Evolutionary conservation across 2,113 vertebrate genomes (phyloP), one percentile per base, ranked within the genome.

Genomic region (Corvus hawaiiensis): DNA sequence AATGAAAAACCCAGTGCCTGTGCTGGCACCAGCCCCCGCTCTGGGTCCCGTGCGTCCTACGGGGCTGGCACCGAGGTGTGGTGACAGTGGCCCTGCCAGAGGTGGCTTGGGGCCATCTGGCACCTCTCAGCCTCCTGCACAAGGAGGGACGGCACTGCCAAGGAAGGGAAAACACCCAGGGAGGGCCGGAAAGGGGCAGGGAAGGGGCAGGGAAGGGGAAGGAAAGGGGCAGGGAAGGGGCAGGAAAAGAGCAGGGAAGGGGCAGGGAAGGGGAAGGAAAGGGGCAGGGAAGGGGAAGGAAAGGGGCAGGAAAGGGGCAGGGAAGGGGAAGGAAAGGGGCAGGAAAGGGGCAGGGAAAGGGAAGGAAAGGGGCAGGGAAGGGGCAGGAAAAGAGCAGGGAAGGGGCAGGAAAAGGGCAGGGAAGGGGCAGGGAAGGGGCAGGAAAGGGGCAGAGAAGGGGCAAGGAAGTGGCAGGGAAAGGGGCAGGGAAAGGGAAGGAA

Each of bases 1-100:
- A 19, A 14, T 1, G 15, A n/a, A 28, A 62, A 83, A 7, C 0
- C 52, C 15, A 0, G 46, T 0, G 58, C 69, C 59, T 21, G 51
- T 2, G 41, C 55, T 4, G 3, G 46, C 51, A 21, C 6, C 8
- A 7, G 32, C 48, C 21, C 21, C 33, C 44, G 0, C 3, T 1
- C 39, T 8, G 58, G 39, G 7, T 43, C 24, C 26, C 7, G 15
- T 0, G 32, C 24, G 32, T 41, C 46, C 71, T 27, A 2, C 28
- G 13, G 55, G 16, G 33, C 22, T 16, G 49, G 78, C 32, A 54
- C 26, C 2, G 1, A 61, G 51, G 22, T 24, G 23, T 3, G 48
- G 48, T 4, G 48, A 37, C 33, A 1, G 20, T 0, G 7, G 52
- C 3, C 1, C 20, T 19, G 62, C 1, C 43, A 43, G 11, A 11